Base-by-base conservation (phyloP, 2,888 invertebrate genomes). In the Drosophila pseudotalamancana region DNA sequence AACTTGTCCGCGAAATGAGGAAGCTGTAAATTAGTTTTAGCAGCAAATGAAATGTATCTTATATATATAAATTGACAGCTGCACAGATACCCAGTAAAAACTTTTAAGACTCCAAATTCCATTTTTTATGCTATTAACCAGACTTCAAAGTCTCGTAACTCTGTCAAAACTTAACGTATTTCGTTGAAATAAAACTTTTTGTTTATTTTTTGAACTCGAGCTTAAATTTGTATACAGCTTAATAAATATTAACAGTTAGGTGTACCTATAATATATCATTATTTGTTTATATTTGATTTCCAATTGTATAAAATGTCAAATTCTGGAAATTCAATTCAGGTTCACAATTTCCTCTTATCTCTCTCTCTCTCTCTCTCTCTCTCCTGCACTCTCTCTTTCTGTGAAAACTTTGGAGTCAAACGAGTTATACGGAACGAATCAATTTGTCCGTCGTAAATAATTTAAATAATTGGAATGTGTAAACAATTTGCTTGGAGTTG, bases 391-490 rank as follows among this genome's bases (percentile, higher is more conserved):
- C 21, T 21, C 14, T 12, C 12, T 9, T 9, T 9, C 5, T 9
- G 14, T 14, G n/a, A n/a, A n/a, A n/a, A n/a, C n/a, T n/a, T n/a
- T n/a, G n/a, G n/a, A n/a, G n/a, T n/a, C n/a, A n/a, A n/a, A 18
- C 21, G 23, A 25, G n/a, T 31, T 50, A 35, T 27, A 23, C 32
- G 11, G 5, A 11, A 31, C 43, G 27, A 49, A 53, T 34, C 51
- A 35, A 67, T 48, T 61, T 46, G 49, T 27, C 27, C 11, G 29
- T 11, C 19, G 12, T 14, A 0, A 55, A 25, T 18, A 25, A 39
- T 56, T 25, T 11, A 6, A n/a, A 29, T 48, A 39, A 50, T 23
- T 18, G 2, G 3, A 39, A 49, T 55, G 61, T 53, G 43, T 49
- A 45, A 25, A 50, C 35, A 64, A 31, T 46, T 37, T 37, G 27